Evolutionary conservation across 2,797 vertebrate genomes (phyloP).

Genomic region (Centropyge bicolor): DNA sequence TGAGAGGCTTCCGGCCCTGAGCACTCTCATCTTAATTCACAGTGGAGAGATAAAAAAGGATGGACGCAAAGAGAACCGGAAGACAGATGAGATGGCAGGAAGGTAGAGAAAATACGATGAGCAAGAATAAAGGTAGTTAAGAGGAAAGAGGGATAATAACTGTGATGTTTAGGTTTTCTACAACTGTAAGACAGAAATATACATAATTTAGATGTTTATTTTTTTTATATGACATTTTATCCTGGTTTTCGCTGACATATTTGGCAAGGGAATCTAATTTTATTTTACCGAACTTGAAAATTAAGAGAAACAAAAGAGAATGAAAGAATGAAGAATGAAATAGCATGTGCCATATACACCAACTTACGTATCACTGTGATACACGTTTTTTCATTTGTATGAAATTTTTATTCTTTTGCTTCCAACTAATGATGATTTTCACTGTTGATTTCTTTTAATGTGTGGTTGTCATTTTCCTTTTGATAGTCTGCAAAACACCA

Average conservation of each 20-base stretch:
- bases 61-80: not conserved
- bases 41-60: not conserved
- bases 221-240: no score
- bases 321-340: no score
- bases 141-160: not conserved
- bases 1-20: not conserved
- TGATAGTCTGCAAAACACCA: not conserved
- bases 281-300: not conserved
- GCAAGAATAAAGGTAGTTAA: no score
- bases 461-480: not conserved
- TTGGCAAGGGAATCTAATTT: not conserved
- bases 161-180: not conserved
- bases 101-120: no score
- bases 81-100: not conserved
- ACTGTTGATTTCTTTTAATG: not conserved
- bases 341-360: not conserved
- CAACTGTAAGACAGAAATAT: no score
- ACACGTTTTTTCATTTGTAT: not conserved
- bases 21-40: slow-evolving; percentile 6
- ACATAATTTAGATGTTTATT: no score
- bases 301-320: not conserved
- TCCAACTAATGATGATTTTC: not conserved
- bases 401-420: not conserved
- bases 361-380: not conserved
- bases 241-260: not conserved